Percentiles rank a stretch among this genome's conserved stretches.
Conservation (phyloP, 2,797 vertebrate species). For the Sarcophilus harrisii region DNA sequence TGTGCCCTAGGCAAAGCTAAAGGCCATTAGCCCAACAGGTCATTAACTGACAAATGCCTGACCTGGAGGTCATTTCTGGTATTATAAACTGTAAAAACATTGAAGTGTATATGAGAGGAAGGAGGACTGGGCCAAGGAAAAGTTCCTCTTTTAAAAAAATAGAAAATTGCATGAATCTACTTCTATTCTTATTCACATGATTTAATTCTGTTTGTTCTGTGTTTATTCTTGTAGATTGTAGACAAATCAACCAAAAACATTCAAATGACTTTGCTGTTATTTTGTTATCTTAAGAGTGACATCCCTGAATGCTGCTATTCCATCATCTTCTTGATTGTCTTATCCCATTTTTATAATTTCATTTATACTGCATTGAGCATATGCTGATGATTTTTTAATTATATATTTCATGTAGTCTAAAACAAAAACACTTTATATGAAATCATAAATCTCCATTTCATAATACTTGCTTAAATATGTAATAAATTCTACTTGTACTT, state of each 20-base stretch:
- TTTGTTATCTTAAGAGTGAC: conserved; percentile 42
- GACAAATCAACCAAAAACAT: conserved; percentile 37
- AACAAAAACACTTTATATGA: background rate
- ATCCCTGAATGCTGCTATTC: conserved; percentile 10
- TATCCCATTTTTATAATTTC: conserved; percentile 28
- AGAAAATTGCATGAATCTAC: conserved; percentile 43
- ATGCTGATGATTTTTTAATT: background rate
- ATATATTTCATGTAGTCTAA: background rate
- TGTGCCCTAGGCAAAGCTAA: conserved; percentile 82
- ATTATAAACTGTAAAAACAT: conserved; percentile 72
- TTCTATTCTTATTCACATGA: conserved; percentile 42
- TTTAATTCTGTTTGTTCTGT: conserved; percentile 53
- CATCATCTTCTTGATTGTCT: conserved; percentile 31
- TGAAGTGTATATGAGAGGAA: conserved; percentile 66
- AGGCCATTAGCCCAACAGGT: conserved; percentile 83
- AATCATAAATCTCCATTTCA: background rate
- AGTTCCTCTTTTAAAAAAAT: conserved; percentile 62
- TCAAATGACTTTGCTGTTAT: background rate
- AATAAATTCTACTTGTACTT: background rate
- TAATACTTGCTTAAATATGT: background rate
- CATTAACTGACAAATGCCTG: conserved; percentile 83
- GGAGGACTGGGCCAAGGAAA: conserved; percentile 36
- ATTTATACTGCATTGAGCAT: background rate
- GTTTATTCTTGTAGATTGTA: conserved; percentile 5
- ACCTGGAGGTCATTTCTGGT: conserved; percentile 80